Evolutionary conservation across 2,888 invertebrate genomes (phyloP), one percentile per base, ranked within the genome.

Genomic region (Pachycephus smyrnensis): DNA sequence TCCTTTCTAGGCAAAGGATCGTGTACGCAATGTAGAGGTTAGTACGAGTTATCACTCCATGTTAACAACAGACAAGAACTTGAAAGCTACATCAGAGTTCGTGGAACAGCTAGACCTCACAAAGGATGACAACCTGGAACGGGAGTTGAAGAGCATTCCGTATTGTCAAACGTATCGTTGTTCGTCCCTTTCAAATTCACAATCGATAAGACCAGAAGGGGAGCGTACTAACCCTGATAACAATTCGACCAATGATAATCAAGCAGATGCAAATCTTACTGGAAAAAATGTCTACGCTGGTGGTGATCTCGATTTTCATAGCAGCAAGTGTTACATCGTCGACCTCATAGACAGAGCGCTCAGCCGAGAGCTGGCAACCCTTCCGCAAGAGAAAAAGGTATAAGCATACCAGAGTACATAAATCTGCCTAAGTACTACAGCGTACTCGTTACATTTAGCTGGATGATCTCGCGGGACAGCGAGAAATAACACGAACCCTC

Each of bases 241-340:
- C 12, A 33, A 33, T 33, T 30, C 11, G 71, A 71, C 12, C 12
- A 71, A 71, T 32, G 32, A 71, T 12, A 33, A n/a, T 15, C 55
- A 31, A 71, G 69, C 32, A 73, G 68, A 73, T 75, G 55, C 12
- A 32, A 33, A 15, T 40, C 77, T 33, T 40, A 55, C 12, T 40
- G 33, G 35, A 71, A 79, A 77, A 71, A 78, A 78, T 37, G 68
- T 73, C 31, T 73, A 80, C 35, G 82, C 78, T 0, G 89, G 88
- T 36, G 87, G 92, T 55, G 92, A 92, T 11, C 79, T 92, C 78
- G 92, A 93, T 82, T 82, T 93, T 68, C 92, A 92, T 69, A 86
- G 90, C 36, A 92, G 91, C 3, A 93, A 93, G 81, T 92, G 92
- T 81, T 92, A 92, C 79, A 92, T 93, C 71, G 90, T 93, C 3